Evolutionary conservation across 1,140 invertebrate genomes (phyloP), one percentile per base, ranked within the genome.

Genomic region (Drosophila repletoides): DNA sequence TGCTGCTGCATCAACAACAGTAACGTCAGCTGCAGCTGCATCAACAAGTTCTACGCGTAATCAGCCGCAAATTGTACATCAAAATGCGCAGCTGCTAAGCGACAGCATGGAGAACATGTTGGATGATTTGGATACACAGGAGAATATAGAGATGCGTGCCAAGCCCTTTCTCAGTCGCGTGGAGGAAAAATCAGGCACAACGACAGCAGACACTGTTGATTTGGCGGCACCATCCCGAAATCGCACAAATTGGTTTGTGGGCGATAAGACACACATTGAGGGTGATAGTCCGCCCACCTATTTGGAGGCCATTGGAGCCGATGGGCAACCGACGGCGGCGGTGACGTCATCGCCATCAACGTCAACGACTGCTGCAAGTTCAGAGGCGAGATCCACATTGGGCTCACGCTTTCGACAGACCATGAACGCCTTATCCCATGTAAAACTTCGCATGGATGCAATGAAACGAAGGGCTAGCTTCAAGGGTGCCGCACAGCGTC

Each of bases 211-310:
- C 3, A 40, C 22, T 9, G 79, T 77, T 1, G 88, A 90, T 55
- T 29, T 90, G 22, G n/a, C 72, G 2, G 52, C 38, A 3, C 46
- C 63, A 0, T 72, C 64, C 0, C 68, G 71, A 4, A 80, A 86
- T 28, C 87, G 75, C 33, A 86, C 88, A 29, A 84, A 89, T 63
- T 90, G 89, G 89, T 90, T 89, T 65, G 69, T 89, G 0, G 22
- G 45, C 26, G 76, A 74, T 15, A 86, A 88, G 41, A 1, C 56
- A 5, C 41, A 63, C 12, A 76, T 76, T 3, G 88, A 89, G 17
- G 88, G 87, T 1, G 88, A 89, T 36, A 79, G 88, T 45, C 88
- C 84, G 43, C 88, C 88, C 15, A 89, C 84, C 1, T 89, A 89
- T 21, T 40, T 89, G 38, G 88, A 89, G 17, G 88, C 88, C 26